These are phyloP conservation scores for Plagiodera versicolora DNA, from an alignment of 2,888 invertebrate species.

Conservation along the genomic window DNA sequence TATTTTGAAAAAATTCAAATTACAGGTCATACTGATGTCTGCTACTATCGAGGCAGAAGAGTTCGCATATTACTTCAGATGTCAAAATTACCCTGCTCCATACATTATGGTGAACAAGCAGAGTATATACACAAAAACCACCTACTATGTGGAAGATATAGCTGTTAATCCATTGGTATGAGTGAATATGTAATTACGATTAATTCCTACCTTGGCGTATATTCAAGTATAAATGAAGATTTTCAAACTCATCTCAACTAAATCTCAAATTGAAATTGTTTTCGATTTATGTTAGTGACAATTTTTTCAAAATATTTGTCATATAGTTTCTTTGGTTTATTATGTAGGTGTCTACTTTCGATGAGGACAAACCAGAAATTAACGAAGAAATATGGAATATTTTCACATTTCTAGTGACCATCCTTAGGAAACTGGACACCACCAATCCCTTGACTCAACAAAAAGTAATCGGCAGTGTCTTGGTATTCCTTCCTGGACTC, in stretches of 20 bases:
- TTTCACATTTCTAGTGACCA: conserved; percentile 58
- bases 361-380: conserved; percentile 57
- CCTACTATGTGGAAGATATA: conserved; percentile 63
- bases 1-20: too few relatives aligned
- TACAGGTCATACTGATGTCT: conserved; percentile 84
- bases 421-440: conserved; percentile 68
- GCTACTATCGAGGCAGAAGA: conserved; percentile 81
- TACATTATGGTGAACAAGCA: conserved; percentile 60
- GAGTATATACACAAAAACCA: conserved; percentile 61
- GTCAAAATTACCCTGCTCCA: conserved; percentile 58
- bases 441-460: conserved; percentile 36
- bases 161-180: neutral
- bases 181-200: neutral
- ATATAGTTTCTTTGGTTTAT: too few relatives aligned
- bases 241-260: too few relatives aligned
- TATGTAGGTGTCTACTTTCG: conserved; percentile 62
- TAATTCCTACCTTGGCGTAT: too few relatives aligned
- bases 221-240: too few relatives aligned
- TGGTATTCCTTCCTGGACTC: conserved; percentile 89
- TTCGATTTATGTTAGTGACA: too few relatives aligned
- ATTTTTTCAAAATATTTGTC: too few relatives aligned
- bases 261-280: too few relatives aligned
- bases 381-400: conserved; percentile 48
- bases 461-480: conserved; percentile 63
- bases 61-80: conserved; percentile 69